phyloP scores from a whole-genome alignment of 2,888 invertebrate genomes.

The Neoitamus cyanurus region DNA sequence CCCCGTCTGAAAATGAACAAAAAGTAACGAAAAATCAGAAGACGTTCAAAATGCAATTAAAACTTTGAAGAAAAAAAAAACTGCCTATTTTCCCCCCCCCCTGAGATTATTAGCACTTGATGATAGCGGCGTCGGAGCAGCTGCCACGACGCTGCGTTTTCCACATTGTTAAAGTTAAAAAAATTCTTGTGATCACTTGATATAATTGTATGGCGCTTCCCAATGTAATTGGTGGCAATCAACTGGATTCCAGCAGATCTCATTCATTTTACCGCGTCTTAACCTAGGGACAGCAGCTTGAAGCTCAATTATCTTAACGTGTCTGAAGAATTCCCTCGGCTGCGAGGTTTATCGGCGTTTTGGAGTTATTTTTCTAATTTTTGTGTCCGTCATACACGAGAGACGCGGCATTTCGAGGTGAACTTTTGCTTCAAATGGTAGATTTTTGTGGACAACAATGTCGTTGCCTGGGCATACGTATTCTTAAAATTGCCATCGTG shows the following conservation, averaged over 20 bases:
- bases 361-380: slow-evolving; percentile 40
- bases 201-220: slow-evolving; percentile 49
- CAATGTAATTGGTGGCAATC: slow-evolving; percentile 46
- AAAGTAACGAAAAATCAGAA: neutral
- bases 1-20: slow-evolving; percentile 81
- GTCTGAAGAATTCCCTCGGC: slow-evolving; percentile 20
- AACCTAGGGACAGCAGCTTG: neutral
- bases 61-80: neutral
- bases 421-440: neutral
- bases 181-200: slow-evolving; percentile 41
- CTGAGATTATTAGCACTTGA: slow-evolving; percentile 20
- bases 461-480: neutral
- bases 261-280: slow-evolving; percentile 12
- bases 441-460: neutral
- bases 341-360: slow-evolving; percentile 36
- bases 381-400: slow-evolving; percentile 3
- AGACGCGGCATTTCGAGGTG: neutral
- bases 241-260: slow-evolving; percentile 45
- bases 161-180: slow-evolving; percentile 27
- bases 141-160: neutral
- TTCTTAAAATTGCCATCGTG: neutral
- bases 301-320: slow-evolving; percentile 34
- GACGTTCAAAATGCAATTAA: neutral
- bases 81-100: neutral
- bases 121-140: neutral